Evolutionary conservation across 2,888 invertebrate genomes (phyloP).

Genomic region (Ernsta delagoae): DNA sequence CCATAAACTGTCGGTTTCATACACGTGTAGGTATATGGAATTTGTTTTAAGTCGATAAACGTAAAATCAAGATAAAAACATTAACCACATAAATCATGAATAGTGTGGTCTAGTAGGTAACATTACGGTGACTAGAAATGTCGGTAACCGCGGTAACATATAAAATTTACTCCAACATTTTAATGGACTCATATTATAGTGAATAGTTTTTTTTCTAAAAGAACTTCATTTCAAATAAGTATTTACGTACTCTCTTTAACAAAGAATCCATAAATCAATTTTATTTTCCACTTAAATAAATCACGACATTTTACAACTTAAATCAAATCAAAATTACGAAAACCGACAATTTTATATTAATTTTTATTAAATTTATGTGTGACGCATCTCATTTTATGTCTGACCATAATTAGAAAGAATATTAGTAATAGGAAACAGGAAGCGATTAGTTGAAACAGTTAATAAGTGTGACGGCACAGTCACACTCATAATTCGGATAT

Average conservation of each 20-base stretch:
- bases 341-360: not conserved
- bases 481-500: constrained; percentile 40
- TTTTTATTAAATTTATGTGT: not conserved
- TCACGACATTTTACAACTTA: constrained; percentile 1
- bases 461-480: constrained; percentile 34
- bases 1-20: constrained; percentile 15
- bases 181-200: no score
- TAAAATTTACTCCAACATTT: no score
- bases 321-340: not conserved
- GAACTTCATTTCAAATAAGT: no score
- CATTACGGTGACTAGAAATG: no score
- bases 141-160: no score
- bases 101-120: no score
- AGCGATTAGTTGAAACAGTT: constrained; percentile 36
- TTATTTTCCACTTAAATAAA: not conserved
- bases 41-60: not conserved
- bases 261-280: no score
- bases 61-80: no score
- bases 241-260: no score
- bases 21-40: constrained; percentile 2
- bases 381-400: not conserved
- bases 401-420: constrained; percentile 6
- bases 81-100: no score
- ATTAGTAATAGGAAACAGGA: constrained; percentile 40
- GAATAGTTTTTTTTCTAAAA: no score